Evolutionary conservation across 1,140 invertebrate species (phyloP).

Genomic region (Cyclina sinensis): DNA sequence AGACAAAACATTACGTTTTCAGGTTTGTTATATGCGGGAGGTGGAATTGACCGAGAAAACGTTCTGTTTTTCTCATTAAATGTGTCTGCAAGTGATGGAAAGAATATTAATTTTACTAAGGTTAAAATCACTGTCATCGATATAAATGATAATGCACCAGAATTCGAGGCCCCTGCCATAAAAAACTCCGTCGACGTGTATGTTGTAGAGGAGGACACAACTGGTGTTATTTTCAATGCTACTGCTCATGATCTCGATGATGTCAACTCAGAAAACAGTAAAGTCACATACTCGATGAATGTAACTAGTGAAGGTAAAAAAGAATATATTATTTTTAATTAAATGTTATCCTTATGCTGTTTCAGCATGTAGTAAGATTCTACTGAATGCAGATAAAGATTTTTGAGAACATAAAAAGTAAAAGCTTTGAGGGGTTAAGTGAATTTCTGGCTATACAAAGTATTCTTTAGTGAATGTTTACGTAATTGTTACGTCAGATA

Average conservation of each 20-base stretch:
- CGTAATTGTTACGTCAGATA: no score
- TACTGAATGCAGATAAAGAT: no score
- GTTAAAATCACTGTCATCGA: constrained; percentile 26
- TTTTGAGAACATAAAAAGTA: no score
- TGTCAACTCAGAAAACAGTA: not conserved
- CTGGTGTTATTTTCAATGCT: not conserved
- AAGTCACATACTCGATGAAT: not conserved
- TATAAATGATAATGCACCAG: constrained; percentile 48
- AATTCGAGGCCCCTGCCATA: not conserved
- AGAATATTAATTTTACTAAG: not conserved
- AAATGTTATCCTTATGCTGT: no score
- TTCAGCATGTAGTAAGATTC: no score
- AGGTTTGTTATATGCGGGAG: constrained; percentile 33
- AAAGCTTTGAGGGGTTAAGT: no score
- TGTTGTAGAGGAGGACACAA: not conserved
- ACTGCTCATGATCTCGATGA: constrained; percentile 12
- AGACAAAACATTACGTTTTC: no score
- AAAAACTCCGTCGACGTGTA: not conserved
- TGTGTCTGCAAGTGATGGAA: constrained; percentile 27
- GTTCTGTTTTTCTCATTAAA: not conserved
- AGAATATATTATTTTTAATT: no score
- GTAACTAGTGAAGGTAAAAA: not conserved
- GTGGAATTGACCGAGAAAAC: constrained; percentile 42
- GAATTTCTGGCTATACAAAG: no score
- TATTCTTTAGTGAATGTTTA: no score